Conservation (phyloP, 2,888 invertebrate genomes). For the Archips crataeganus region DNA sequence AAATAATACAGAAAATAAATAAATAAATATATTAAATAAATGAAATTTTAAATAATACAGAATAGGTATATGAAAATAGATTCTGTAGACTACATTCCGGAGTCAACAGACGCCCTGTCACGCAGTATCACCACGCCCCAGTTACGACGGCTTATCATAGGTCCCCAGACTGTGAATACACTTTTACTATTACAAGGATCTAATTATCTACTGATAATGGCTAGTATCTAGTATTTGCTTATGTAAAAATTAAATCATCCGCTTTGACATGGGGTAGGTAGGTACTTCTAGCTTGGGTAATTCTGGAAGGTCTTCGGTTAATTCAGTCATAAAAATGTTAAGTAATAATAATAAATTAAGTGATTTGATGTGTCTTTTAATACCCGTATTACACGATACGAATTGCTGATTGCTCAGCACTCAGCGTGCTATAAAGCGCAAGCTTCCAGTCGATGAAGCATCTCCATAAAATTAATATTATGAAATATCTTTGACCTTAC, state of each 20-base stretch:
- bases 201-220: constrained; percentile 12
- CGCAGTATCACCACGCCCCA: constrained; percentile 31
- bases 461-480: background rate
- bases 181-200: constrained; percentile 39
- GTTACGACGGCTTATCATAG: constrained; percentile 29
- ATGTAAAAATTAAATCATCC: constrained; percentile 15
- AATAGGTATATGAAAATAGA: background rate
- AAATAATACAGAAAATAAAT: background rate
- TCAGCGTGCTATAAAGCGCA: background rate
- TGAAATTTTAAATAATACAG: background rate
- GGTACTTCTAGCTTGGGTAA: too few relatives aligned
- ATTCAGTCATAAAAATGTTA: background rate
- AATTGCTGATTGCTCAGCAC: background rate
- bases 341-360: constrained; percentile 12
- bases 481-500: background rate
- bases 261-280: constrained; percentile 1
- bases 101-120: constrained; percentile 8
- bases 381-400: constrained; percentile 2
- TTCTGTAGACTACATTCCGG: background rate
- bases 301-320: background rate
- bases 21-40: too few relatives aligned
- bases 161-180: constrained; percentile 35
- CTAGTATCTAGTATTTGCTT: background rate
- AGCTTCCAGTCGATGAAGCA: background rate
- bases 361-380: constrained; percentile 23